phyloP scores from a whole-genome alignment of 2,797 vertebrate genomes.

The Nasua narica region DNA sequence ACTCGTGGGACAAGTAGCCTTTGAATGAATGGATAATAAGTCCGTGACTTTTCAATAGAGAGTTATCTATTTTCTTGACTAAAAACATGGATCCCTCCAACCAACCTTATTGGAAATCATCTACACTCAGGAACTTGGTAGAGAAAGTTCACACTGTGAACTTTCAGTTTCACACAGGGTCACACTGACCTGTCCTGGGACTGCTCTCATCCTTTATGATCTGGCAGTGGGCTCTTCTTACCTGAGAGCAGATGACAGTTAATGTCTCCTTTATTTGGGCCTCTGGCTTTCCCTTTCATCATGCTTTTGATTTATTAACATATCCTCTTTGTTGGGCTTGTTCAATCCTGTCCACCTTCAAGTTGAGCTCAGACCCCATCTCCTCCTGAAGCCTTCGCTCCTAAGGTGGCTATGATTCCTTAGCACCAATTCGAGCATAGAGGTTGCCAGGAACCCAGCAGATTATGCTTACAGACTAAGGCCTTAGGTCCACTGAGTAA shows the following conservation, averaged over 20 bases:
- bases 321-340: not conserved
- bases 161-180: not conserved
- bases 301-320: not conserved
- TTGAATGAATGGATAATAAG: not conserved
- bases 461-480: not conserved
- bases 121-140: not conserved
- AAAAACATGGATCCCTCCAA: not conserved
- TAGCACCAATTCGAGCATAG: not conserved
- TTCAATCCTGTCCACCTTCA: not conserved
- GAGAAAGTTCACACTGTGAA: not conserved
- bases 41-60: not conserved
- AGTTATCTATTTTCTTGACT: not conserved
- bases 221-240: not conserved
- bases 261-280: not conserved
- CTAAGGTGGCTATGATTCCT: not conserved
- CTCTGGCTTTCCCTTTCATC: not conserved
- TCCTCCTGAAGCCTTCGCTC: not conserved
- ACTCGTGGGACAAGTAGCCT: not conserved
- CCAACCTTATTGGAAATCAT: not conserved
- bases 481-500: not conserved
- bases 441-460: not conserved
- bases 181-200: not conserved
- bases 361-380: not conserved
- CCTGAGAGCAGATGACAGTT: not conserved
- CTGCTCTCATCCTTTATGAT: accelerated